Conservation (phyloP, 2,797 vertebrate species). For the Epinephelus coioides region DNA sequence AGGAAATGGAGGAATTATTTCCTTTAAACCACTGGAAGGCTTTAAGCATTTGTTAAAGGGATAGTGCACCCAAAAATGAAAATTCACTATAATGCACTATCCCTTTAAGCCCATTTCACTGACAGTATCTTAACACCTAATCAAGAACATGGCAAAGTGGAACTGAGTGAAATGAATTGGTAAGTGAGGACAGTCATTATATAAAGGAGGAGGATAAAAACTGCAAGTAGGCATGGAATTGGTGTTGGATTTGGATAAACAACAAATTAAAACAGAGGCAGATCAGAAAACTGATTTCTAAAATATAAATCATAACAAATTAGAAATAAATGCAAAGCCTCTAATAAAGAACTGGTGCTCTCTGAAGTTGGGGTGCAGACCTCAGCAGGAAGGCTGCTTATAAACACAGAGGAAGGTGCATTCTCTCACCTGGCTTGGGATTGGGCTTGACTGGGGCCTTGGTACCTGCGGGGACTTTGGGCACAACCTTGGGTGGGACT, state of each 20-base stretch:
- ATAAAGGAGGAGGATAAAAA: background rate
- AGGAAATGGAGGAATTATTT: background rate
- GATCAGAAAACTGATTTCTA: background rate
- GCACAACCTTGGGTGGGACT: conserved; percentile 69
- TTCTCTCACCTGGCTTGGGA: conserved; percentile 77
- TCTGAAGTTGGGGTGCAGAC: background rate
- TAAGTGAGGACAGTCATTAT: background rate
- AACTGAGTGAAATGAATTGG: background rate
- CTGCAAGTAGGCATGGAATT: background rate
- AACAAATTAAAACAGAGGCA: conserved; percentile 7
- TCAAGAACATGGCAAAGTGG: background rate
- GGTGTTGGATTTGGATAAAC: background rate
- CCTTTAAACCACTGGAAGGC: background rate
- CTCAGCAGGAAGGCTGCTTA: background rate
- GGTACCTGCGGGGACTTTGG: conserved; percentile 79
- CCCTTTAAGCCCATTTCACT: background rate
- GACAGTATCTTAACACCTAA: background rate
- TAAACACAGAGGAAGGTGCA: background rate
- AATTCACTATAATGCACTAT: too few relatives aligned
- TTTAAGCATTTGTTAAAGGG: background rate
- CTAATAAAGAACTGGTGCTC: background rate
- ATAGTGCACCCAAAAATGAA: too few relatives aligned
- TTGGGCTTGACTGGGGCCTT: conserved; percentile 82
- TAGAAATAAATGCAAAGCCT: background rate
- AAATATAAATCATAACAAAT: background rate